Evolutionary conservation across 2,888 invertebrate species (phyloP), one percentile per base, ranked within the genome.

Genomic region (Temnothorax ravouxi): DNA sequence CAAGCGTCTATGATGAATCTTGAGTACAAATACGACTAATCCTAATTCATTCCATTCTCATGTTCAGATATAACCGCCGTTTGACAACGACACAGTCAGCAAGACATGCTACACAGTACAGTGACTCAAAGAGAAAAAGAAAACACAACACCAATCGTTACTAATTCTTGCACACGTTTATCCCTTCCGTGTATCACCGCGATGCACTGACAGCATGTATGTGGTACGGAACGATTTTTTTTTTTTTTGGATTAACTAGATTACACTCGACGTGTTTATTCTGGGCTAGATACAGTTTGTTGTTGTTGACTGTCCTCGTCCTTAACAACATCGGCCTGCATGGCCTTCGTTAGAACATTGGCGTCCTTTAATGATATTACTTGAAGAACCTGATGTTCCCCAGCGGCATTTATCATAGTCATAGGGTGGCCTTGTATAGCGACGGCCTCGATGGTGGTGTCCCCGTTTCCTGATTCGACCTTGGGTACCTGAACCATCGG

Each of bases 361-460:
- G 98, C 97, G 95, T 98, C 98, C 95, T 98, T 98, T 87, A 98
- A 96, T 84, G 97, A 98, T 93, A 98, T 96, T 91, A 98, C 98
- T 95, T 98, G 98, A 92, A 98, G 96, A 86, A 97, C 97, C 95
- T 98, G 98, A 62, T 97, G 97, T 93, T 97, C 97, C 64, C 97
- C 97, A 69, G 96, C 96, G 59, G 96, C 94, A 83, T 95, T 95
- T 85, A 95, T 95, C 93, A 97, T 97, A 96, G 98, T 97, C 96
- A 98, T 97, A 93, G 98, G 97, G 86, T 97, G 97, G 72, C 97
- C 97, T 83, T 97, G 97, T 77, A 97, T 97, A 25, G 97, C 97
- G 88, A 98, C 96, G 21, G 97, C 96, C 94, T 97, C 97, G 95
- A 97, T 96, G 85, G 96, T 95, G 74, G 96, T 96, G 88, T 97